Base-by-base conservation (phyloP, 2,888 invertebrate genomes). In the Stictocephala bisonia region DNA sequence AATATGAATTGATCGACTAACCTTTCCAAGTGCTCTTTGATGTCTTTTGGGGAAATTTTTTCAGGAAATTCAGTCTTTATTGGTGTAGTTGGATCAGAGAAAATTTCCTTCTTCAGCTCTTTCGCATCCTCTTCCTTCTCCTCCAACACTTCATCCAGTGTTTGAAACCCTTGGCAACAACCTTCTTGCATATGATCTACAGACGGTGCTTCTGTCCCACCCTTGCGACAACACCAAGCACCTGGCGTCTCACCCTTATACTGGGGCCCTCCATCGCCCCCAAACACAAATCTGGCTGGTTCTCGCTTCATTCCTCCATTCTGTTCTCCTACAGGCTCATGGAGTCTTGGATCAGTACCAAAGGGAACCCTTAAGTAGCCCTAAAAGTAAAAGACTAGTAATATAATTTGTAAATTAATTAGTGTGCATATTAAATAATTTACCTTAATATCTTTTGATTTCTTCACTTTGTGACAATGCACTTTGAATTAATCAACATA, bases 141-240 rank as follows among this genome's bases (percentile, higher is more conserved):
- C 20, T 88, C 87, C 27, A 75, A 64, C 11, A 75, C 53, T 44
- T 79, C 79, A 31, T 79, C 79, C n/a, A 75, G 67, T 6, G 77
- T 77, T 67, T 77, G 77, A 20, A 75, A 76, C 58, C 80, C 84
- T 89, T 89, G 67, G 81, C 92, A 92, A 56, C 90, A 90, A 26
- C 91, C 92, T 69, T 91, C 92, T 79, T 90, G 87, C 40, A 91
- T 83, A 81, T 92, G 92, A 82, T 92, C 92, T 1, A 89, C 88
- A 3, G 91, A 90, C 22, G 92, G 91, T 76, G 90, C 89, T 76
- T 90, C 89, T 1, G 90, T 91, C 2, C 92, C 73, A 31, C 91
- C 92, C 82, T 91, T 89, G 35, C 92, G 88, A 82, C 92, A 92
- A 80, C 92, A 92, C 78, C 92, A 89, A 74, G 90, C 90, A 7